These are phyloP conservation scores for Physella acuta DNA, from an alignment of 1,140 invertebrate genomes.

Conservation along the genomic window DNA sequence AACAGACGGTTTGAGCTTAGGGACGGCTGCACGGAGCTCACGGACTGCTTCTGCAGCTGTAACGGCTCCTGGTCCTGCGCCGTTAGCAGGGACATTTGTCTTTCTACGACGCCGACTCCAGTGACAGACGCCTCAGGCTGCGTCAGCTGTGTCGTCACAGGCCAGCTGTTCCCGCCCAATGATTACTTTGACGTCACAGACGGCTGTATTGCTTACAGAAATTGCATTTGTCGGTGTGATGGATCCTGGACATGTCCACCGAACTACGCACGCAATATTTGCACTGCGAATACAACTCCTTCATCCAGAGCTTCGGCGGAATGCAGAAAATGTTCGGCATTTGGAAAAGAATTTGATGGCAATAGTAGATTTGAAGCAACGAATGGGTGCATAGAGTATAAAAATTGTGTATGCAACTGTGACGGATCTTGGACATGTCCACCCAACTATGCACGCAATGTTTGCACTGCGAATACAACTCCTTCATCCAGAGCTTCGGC, in stretches of 20 bases:
- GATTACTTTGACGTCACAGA: constrained; percentile 31
- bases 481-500: neutral
- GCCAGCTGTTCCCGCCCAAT: constrained; percentile 27
- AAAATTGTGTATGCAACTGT: constrained; percentile 28
- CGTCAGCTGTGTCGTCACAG: constrained; percentile 1
- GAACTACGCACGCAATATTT: constrained; percentile 14
- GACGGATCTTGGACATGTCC: constrained; percentile 43
- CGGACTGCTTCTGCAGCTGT: constrained; percentile 38
- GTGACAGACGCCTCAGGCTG: constrained; percentile 7
- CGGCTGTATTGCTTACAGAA: constrained; percentile 30
- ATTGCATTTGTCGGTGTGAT: constrained; percentile 26
- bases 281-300: neutral
- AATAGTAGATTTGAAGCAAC: constrained; percentile 29
- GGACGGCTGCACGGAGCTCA: constrained; percentile 31
- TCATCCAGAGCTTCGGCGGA: neutral
- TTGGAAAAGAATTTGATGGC: neutral
- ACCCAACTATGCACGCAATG: constrained; percentile 28
- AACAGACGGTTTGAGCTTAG: constrained; percentile 36
- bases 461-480: constrained; percentile 15
- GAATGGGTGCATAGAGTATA: constrained; percentile 26
- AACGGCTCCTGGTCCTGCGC: constrained; percentile 42
- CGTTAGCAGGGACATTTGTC: constrained; percentile 8
- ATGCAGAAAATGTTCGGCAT: neutral
- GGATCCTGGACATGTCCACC: constrained; percentile 22
- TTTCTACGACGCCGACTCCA: neutral